Evolutionary conservation across 2,888 invertebrate genomes (phyloP), one percentile per base, ranked within the genome.

Genomic region (Drosophila borborema): DNA sequence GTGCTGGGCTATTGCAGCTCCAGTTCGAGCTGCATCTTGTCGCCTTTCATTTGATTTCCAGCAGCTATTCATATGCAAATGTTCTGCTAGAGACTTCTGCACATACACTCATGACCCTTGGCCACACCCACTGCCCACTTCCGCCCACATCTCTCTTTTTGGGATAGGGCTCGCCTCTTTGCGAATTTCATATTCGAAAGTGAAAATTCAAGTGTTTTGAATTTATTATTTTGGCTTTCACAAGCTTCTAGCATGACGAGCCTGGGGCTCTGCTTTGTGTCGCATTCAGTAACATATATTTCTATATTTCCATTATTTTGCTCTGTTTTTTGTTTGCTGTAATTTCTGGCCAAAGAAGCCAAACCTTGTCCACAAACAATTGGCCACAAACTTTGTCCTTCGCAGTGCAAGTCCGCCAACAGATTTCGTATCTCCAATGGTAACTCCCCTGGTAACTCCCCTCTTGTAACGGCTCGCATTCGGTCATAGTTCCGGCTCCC

Each of bases 1-100:
- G 31, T 63, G 48, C 31, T 23, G 20, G n/a, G 49, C 49, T 40
- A 43, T 38, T 45, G 53, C 34, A 67, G 66, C 68, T 43, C 51
- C 40, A 48, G 55, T 64, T 65, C 60, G 55, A 64, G 64, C 64
- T 46, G 64, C 45, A 53, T 51, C 78, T 74, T 63, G 60, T 68
- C 65, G 74, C 71, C 64, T 80, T 81, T 77, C 75, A 77, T 77
- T 74, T 71, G 70, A 70, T 67, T 76, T 75, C 38, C 67, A 68
- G 73, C 69, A 53, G 71, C 74, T 73, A 82, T 86, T 86, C 86
- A 86, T 88, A 86, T 86, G 89, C 72, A 88, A 86, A 86, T 86
- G 82, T 62, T 63, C 55, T 14, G 49, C 56, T 14, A 43, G 38
- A 63, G 64, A 55, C 58, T 53, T 16, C 38, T 46, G 31, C 16